These are phyloP conservation scores for Neomonachus schauinslandi DNA, from an alignment of 2,113 vertebrate genomes.

Conservation along the genomic window DNA sequence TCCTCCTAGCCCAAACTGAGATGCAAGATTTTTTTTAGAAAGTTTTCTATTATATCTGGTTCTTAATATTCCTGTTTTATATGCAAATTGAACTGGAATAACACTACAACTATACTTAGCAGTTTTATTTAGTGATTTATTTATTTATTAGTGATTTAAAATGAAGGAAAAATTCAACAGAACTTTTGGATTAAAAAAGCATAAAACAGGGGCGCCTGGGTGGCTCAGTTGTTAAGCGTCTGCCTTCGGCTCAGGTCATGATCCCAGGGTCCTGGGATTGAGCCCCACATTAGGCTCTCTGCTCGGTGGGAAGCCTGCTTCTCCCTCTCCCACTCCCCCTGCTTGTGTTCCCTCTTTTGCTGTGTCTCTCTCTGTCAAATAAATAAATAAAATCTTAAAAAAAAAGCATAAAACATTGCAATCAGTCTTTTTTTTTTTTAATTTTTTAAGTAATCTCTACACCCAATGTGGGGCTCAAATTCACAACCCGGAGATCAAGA, in stretches of 20 bases:
- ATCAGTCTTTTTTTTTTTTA: neutral
- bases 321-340: too few relatives aligned
- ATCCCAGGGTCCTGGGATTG: too few relatives aligned
- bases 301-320: too few relatives aligned
- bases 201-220: neutral
- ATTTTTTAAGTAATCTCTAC: neutral
- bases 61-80: neutral
- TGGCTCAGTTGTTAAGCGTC: too few relatives aligned
- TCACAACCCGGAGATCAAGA: neutral
- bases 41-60: neutral
- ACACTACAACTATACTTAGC: neutral
- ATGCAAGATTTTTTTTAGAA: neutral
- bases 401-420: neutral
- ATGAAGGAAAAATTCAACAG: neutral
- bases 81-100: neutral
- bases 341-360: too few relatives aligned
- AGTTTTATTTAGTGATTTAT: neutral
- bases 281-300: too few relatives aligned
- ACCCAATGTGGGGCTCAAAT: neutral
- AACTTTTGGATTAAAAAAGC: neutral
- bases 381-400: too few relatives aligned
- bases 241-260: too few relatives aligned
- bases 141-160: neutral
- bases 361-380: too few relatives aligned
- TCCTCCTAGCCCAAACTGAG: neutral